Percentiles rank a stretch among this genome's conserved stretches.
Conservation (phyloP, 2,888 invertebrate genomes). For the Melanophora roralis region DNA sequence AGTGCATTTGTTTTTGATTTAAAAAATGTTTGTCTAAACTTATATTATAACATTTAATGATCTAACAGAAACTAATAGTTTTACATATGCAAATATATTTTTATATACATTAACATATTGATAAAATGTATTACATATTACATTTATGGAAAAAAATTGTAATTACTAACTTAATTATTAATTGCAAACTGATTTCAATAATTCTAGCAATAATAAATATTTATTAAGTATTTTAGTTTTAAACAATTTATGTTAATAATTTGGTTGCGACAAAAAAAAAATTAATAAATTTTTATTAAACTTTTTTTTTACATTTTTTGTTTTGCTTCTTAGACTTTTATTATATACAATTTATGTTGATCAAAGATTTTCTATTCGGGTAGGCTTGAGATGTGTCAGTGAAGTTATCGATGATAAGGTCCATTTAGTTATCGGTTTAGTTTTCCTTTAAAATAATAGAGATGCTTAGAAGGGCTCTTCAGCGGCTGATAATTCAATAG, state of each 20-base stretch:
- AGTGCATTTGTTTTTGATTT: too few relatives aligned
- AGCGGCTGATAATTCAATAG: conserved; percentile 64
- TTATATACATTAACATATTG: too few relatives aligned
- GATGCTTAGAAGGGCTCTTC: conserved; percentile 67
- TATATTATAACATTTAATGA: too few relatives aligned
- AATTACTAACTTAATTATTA: too few relatives aligned
- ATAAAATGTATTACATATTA: too few relatives aligned
- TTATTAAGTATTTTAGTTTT: conserved; percentile 10
- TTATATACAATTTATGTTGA: conserved; percentile 33
- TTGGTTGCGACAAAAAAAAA: conserved; percentile 42
- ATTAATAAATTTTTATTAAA: background rate
- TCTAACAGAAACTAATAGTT: too few relatives aligned
- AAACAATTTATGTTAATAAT: conserved; percentile 9
- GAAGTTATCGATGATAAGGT: background rate
- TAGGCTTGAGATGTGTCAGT: conserved; percentile 21
- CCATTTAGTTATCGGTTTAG: background rate
- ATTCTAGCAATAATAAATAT: background rate
- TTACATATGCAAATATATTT: too few relatives aligned
- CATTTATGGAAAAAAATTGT: too few relatives aligned
- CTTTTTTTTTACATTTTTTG: background rate
- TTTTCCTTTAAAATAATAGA: background rate
- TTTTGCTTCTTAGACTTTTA: background rate
- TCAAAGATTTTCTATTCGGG: conserved; percentile 11
- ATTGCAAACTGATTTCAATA: background rate
- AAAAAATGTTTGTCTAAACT: too few relatives aligned